Evolutionary conservation across 2,888 invertebrate genomes (phyloP), one percentile per base, ranked within the genome.

Genomic region (Folsomia candida): DNA sequence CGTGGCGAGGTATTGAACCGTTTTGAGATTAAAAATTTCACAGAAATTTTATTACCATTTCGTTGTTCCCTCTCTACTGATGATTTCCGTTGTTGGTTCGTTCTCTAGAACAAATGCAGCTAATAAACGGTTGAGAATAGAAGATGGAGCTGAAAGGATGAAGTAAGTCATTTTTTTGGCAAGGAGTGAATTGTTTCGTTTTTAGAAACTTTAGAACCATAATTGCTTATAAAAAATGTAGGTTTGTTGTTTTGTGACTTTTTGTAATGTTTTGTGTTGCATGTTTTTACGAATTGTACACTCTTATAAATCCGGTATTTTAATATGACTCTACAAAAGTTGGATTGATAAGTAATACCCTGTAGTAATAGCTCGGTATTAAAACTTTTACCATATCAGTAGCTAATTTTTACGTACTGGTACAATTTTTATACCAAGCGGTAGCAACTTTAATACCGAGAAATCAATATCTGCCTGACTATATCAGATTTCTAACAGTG

Each of bases 81-180:
- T 9, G 20, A 65, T 47, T 3, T 6, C 54, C 25, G 22, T 66
- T 27, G 24, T 73, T 74, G n/a, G n/a, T n/a, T n/a, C n/a, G n/a
- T n/a, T n/a, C n/a, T 72, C 37, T 47, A 75, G 73, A 51, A 77
- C 77, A 57, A 73, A 77, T 71, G 69, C 71, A 57, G 75, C 75
- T 28, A 77, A 77, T 47, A 77, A 77, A 63, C 62, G 77, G 29
- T 73, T 66, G 22, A 73, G 75, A 69, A 70, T 74, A 51, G 65
- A 61, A 9, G 65, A 69, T 11, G 73, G 73, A 37, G 64, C 57
- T 26, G 51, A 63, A 25, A 54, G 27, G 47, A 62, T 67, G 58
- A 72, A 70, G 75, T 75, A n/a, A 57, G 72, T 51, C 14, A 24
- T 22, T 18, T 47, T 68, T 25, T 9, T 11, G 9, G 47, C 9